A percentile compares a stretch with the other conserved stretches of the same genome.
Conservation (phyloP, 2,797 vertebrate genomes). For the Falco naumanni region DNA sequence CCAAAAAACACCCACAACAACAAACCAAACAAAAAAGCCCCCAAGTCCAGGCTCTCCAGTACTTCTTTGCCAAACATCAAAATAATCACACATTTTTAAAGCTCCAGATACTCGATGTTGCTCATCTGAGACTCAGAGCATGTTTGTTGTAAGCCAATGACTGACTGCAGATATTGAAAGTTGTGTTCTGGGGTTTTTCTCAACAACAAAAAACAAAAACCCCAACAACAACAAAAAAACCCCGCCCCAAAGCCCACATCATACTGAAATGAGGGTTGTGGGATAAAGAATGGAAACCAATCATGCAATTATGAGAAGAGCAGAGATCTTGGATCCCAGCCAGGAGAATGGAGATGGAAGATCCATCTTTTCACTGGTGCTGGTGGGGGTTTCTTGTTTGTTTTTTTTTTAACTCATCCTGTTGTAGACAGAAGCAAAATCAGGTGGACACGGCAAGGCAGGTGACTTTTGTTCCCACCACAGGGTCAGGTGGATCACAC, state of each 20-base stretch:
- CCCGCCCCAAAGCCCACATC: not conserved
- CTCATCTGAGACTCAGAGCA: not conserved
- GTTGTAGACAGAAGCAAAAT: not conserved
- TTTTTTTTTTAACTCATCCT: not conserved
- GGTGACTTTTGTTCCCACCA: not conserved
- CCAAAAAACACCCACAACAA: no score
- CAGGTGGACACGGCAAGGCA: not conserved
- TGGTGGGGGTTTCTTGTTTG: not conserved
- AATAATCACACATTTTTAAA: accelerated
- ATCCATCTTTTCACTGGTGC: accelerated
- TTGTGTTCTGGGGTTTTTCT: accelerated
- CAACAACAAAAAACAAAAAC: no score
- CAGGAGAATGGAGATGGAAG: not conserved
- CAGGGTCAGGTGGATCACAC: not conserved
- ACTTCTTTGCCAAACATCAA: accelerated
- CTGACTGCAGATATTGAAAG: not conserved
- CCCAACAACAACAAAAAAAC: no score
- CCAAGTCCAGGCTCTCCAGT: not conserved
- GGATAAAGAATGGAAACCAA: not conserved
- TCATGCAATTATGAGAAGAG: not conserved
- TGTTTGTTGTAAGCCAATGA: not conserved
- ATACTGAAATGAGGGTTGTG: not conserved
- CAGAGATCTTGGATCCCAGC: not conserved
- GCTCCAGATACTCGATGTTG: accelerated
- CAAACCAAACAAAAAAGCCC: not conserved